phyloP scores from a whole-genome alignment of 2,797 vertebrate species.

The Numenius phaeopus region DNA sequence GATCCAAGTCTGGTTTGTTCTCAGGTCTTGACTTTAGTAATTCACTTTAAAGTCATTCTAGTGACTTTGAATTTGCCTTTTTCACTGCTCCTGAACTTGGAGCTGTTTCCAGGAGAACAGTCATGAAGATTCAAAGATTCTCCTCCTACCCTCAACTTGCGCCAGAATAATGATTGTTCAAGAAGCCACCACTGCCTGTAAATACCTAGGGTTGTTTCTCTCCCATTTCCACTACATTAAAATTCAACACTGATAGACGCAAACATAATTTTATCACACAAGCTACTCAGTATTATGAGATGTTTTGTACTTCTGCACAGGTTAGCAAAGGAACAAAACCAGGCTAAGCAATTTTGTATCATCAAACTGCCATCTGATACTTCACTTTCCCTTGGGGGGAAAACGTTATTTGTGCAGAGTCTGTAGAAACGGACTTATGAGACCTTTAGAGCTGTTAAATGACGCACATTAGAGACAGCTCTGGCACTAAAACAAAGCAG shows the following conservation, averaged over 20 bases:
- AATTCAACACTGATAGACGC: background rate
- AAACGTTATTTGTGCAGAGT: background rate
- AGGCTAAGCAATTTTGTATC: background rate
- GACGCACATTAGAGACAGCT: background rate
- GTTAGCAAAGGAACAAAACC: background rate
- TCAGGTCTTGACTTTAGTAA: background rate
- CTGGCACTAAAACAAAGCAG: background rate
- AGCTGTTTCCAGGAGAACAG: background rate
- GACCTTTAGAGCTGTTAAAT: background rate
- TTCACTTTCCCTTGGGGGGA: background rate
- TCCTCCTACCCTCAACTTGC: background rate
- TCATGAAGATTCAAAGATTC: background rate
- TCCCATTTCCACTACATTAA: background rate
- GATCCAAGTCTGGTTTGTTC: background rate
- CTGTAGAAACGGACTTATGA: background rate
- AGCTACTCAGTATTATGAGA: background rate
- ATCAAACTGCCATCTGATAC: background rate
- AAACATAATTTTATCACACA: background rate
- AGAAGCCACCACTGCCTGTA: background rate
- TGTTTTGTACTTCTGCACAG: background rate
- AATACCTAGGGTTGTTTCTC: background rate
- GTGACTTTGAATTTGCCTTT: background rate
- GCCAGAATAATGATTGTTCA: background rate
- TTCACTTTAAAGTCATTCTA: background rate
- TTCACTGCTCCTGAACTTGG: background rate